Evolutionary conservation across 2,113 vertebrate genomes (phyloP), one percentile per base, ranked within the genome.

Genomic region (human): DNA sequence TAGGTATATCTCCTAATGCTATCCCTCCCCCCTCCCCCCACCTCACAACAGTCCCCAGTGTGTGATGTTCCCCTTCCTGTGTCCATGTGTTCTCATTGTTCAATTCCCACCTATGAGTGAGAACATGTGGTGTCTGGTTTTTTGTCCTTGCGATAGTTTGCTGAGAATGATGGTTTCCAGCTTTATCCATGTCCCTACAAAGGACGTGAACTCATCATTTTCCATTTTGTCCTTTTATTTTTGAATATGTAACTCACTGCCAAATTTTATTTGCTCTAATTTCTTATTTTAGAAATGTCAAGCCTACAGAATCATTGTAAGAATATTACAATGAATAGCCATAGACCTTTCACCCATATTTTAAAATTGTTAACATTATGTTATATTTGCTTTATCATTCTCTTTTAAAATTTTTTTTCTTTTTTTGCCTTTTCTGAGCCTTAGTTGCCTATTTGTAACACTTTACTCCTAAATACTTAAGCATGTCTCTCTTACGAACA

Each of bases 261-360:
- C 20, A 93, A 6, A 66, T 90, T 95, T 95, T 93, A 85, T 81
- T 91, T 93, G 22, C 70, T 95, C 4, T 84, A 48, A 66, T 81
- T 87, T 90, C 45, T 95, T 94, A 70, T 48, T 94, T 94, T 91
- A 89, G 40, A 88, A 89, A 43, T 25, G 73, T 66, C 23, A 94
- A 75, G 59, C n/a, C 2, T 89, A 20, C 2, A 89, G 66, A 81
- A n/a, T 89, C 40, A 70, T 43, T 70, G 20, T 20, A 93, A 80
- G 48, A 50, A 50, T 81, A 70, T 86, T 68, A 66, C 35, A 78
- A 6, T 68, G 75, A 43, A 50, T 82, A 83, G 18, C 45, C 22
- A 61, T 40, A 57, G 40, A 72, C 9, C 4, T 52, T 8, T 85
- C 11, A 66, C 20, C 30, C 18, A 80, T n/a, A 80, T 89, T 79